phyloP scores from a whole-genome alignment of 2,113 vertebrate genomes.

The Notarius lentiginosus region DNA sequence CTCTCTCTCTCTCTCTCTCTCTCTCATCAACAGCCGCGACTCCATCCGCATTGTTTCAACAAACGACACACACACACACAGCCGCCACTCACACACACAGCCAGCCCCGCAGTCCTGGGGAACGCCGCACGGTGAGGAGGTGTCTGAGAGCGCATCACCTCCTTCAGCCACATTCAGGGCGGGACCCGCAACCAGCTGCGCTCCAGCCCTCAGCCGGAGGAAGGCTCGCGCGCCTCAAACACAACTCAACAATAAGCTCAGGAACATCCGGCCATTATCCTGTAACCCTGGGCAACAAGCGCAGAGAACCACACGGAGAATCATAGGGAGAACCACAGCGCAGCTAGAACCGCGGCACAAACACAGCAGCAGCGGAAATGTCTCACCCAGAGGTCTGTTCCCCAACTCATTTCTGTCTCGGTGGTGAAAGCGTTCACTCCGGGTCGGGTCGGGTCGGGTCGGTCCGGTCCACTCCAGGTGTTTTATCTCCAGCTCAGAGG shows the following conservation, averaged over 20 bases:
- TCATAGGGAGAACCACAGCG: no score
- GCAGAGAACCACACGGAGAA: no score
- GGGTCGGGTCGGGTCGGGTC: background rate
- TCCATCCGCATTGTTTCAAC: conserved; percentile 36
- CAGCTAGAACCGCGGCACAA: background rate
- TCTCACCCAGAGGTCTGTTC: conserved; percentile 64
- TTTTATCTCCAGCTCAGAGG: conserved; percentile 38
- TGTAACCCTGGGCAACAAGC: no score
- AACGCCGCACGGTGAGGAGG: no score
- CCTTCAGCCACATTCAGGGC: background rate
- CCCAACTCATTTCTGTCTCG: conserved; percentile 58
- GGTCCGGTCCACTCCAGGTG: conserved; percentile 13
- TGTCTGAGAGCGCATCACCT: no score
- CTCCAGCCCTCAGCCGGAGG: background rate
- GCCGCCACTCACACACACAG: no score
- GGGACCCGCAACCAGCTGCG: background rate
- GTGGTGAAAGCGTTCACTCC: background rate
- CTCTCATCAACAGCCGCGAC: background rate
- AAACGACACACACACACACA: background rate
- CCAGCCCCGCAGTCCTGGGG: no score
- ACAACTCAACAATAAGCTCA: no score
- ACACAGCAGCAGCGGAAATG: background rate
- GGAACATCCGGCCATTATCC: no score
- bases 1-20: no score
- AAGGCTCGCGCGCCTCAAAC: background rate